A percentile compares a stretch with the other conserved stretches of the same genome.
These are phyloP conservation scores for Drosophila merina DNA, from an alignment of 2,888 invertebrate species.

Conservation along the genomic window DNA sequence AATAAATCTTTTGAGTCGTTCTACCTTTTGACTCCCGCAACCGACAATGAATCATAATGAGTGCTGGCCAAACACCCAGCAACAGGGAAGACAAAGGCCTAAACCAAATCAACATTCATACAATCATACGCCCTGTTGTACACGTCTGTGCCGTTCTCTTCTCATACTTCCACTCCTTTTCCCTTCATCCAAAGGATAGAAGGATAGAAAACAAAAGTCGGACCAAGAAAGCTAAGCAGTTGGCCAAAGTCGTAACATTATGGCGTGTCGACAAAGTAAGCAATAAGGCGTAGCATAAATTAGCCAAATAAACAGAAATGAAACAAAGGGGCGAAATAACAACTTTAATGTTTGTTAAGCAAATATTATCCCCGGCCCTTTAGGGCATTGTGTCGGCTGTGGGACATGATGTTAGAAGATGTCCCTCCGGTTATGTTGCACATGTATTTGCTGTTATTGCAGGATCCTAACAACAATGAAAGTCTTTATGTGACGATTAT, in stretches of 20 bases:
- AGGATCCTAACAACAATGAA: constrained; percentile 59
- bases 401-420: constrained; percentile 15
- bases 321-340: constrained; percentile 51
- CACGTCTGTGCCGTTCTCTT: constrained; percentile 6
- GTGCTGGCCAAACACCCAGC: constrained; percentile 26
- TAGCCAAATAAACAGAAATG: constrained; percentile 69
- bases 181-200: neutral
- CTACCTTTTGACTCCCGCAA: constrained; percentile 67
- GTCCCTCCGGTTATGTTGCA: constrained; percentile 37
- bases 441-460: constrained; percentile 37
- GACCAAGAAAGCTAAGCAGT: constrained; percentile 35
- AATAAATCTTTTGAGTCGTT: constrained; percentile 70
- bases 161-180: neutral
- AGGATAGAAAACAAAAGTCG: constrained; percentile 22
- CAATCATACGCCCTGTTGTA: constrained; percentile 54
- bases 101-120: constrained; percentile 25
- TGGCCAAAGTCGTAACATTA: constrained; percentile 65
- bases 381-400: neutral
- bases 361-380: constrained; percentile 57
- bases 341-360: constrained; percentile 75
- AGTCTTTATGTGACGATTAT: constrained; percentile 77
- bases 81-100: constrained; percentile 37
- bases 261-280: constrained; percentile 71
- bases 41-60: constrained; percentile 74
- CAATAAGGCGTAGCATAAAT: constrained; percentile 77